phyloP scores from a whole-genome alignment of 2,113 vertebrate genomes.

The Poecilia latipinna region DNA sequence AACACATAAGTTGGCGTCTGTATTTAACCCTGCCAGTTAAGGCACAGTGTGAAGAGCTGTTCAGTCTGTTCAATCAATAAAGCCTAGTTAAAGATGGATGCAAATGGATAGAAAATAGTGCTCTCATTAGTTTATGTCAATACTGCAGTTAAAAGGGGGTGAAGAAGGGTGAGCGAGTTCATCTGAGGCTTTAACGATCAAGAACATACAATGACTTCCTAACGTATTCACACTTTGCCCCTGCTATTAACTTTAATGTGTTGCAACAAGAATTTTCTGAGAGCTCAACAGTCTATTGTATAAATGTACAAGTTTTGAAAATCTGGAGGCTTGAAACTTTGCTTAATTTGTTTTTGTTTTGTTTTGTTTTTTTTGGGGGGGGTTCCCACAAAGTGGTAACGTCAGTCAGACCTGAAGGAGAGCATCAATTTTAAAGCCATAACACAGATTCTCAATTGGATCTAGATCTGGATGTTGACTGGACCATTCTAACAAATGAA shows the following conservation, averaged over 20 bases:
- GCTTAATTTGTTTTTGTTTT: neutral
- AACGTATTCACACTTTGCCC: too few relatives aligned
- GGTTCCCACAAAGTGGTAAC: neutral
- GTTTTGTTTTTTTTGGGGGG: neutral
- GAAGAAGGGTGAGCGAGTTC: neutral
- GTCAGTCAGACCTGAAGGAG: too few relatives aligned
- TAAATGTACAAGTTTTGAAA: too few relatives aligned
- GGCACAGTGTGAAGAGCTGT: neutral
- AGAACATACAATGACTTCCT: neutral
- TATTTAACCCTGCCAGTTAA: neutral
- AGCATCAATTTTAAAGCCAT: neutral
- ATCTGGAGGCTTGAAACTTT: neutral
- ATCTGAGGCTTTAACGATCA: constrained; percentile 22
- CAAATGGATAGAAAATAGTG: constrained; percentile 46
- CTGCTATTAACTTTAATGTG: too few relatives aligned
- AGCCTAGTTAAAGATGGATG: constrained; percentile 28
- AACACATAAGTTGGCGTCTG: neutral
- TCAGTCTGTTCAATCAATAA: neutral
- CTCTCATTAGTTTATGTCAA: constrained; percentile 24
- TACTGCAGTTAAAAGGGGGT: constrained; percentile 1
- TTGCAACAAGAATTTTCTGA: too few relatives aligned
- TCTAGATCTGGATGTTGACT: neutral
- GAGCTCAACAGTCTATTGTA: too few relatives aligned
- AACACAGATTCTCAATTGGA: neutral
- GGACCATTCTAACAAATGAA: neutral